A percentile compares a stretch with the other conserved stretches of the same genome.
Conservation (phyloP, 1,140 invertebrate genomes). For the Pinna nobilis region DNA sequence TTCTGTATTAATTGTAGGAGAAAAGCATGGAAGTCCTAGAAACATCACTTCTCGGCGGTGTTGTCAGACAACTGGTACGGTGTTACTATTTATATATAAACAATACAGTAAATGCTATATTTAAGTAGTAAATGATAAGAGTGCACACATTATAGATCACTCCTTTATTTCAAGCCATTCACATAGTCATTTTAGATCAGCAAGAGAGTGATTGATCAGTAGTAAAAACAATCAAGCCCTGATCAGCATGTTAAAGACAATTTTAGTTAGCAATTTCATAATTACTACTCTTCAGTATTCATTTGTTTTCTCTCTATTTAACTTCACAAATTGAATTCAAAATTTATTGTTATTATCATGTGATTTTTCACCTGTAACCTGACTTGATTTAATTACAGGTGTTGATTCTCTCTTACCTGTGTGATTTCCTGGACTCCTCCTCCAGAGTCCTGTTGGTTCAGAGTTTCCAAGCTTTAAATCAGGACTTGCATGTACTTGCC, state of each 20-base stretch:
- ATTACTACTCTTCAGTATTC: too few species aligned
- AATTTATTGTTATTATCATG: not conserved
- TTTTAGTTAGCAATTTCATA: too few species aligned
- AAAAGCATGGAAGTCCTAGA: conserved; percentile 53
- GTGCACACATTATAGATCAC: too few species aligned
- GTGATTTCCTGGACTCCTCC: conserved; percentile 55
- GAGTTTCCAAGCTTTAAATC: conserved; percentile 54
- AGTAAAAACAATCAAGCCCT: too few species aligned
- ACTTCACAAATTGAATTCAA: not conserved
- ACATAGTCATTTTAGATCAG: too few species aligned
- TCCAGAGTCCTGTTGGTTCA: conserved; percentile 57
- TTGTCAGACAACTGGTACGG: conserved; percentile 68
- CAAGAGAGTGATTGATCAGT: too few species aligned
- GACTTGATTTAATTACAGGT: too few species aligned
- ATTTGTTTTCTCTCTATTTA: not conserved
- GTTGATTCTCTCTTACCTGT: conserved; percentile 59
- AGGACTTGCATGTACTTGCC: conserved; percentile 56
- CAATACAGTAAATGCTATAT: not conserved
- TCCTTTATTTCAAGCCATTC: too few species aligned
- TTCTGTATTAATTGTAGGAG: conserved; percentile 41
- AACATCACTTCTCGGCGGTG: conserved; percentile 63
- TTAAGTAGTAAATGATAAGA: too few species aligned
- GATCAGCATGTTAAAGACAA: too few species aligned
- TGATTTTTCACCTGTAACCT: not conserved
- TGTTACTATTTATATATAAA: not conserved